Evolutionary conservation across 1,140 invertebrate species (phyloP), one percentile per base, ranked within the genome.

Genomic region (Cydia strobilella): DNA sequence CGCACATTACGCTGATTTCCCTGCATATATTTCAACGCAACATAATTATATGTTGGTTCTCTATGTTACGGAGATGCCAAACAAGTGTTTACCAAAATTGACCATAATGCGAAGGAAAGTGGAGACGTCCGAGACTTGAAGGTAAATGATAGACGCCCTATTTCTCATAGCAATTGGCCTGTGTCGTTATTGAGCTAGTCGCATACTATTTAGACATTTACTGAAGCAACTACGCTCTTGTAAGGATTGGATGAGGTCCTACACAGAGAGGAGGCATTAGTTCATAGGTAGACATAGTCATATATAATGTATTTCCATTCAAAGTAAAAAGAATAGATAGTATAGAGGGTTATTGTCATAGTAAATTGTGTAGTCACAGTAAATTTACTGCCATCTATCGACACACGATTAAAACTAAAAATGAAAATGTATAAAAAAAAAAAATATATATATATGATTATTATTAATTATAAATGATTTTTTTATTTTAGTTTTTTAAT

Each of bases 1-100:
- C 54, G 76, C 72, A 80, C 75, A 77, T 77, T 77, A 78, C 74
- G 74, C 76, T 80, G 77, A 83, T 83, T 81, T 81, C 75, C 75
- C 62, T 69, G 72, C 77, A 78, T 82, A 79, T 80, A 78, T 83
- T 79, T 77, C 72, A 74, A 73, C 75, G 75, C 75, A 81, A 81
- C 59, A 76, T 78, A 69, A 74, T 78, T 74, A 74, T 62, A 78
- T 74, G 71, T 74, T 76, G 25, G 69, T 76, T 66, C 76, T 66
- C 76, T 66, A 77, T 65, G 72, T 73, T 74, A 74, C 66, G 74
- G 74, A 76, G 78, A 79, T 48, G 51, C 35, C 78, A 54, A 80
- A 78, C 79, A 79, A 74, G 35, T 75, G 79, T 79, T 82, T 80
- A 62, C 62, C 74, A 27, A 51, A 76, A 76, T 79, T 78, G 77